phyloP scores from a whole-genome alignment of 2,888 invertebrate species.

The Nebria salina region DNA sequence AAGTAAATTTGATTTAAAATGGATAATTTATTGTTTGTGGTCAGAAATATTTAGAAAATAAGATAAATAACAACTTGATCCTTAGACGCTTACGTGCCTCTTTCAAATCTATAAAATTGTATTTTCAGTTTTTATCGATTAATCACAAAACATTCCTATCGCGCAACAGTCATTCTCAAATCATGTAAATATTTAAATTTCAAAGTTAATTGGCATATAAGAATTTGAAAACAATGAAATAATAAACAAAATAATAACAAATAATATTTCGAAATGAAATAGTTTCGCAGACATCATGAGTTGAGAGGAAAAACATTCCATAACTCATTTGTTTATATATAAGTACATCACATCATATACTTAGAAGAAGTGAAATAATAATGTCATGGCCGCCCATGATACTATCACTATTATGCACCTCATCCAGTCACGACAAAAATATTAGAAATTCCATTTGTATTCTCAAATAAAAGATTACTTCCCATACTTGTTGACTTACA shows the following conservation, averaged over 20 bases:
- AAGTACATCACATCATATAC: constrained; percentile 10
- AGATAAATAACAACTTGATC: too few relatives aligned
- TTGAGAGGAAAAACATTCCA: constrained; percentile 2
- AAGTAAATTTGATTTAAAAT: too few relatives aligned
- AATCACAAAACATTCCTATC: not conserved
- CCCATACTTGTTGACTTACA: not conserved
- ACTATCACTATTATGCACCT: constrained; percentile 10
- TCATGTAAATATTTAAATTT: not conserved
- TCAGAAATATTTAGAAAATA: too few relatives aligned
- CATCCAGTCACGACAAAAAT: not conserved
- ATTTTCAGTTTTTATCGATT: not conserved
- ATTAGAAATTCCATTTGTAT: not conserved
- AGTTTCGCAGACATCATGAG: not conserved
- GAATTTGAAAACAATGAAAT: not conserved
- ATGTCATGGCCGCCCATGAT: constrained; percentile 16
- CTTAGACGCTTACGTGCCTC: too few relatives aligned
- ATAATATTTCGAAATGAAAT: constrained; percentile 1
- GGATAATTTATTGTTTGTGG: too few relatives aligned
- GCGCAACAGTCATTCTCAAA: not conserved
- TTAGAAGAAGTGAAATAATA: constrained; percentile 8
- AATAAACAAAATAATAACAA: constrained; percentile 3
- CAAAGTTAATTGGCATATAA: not conserved
- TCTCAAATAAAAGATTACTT: not conserved
- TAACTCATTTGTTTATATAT: not conserved
- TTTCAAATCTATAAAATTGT: not conserved